Base-by-base conservation (phyloP, 1,140 invertebrate species). In the Drosophila bocki region DNA sequence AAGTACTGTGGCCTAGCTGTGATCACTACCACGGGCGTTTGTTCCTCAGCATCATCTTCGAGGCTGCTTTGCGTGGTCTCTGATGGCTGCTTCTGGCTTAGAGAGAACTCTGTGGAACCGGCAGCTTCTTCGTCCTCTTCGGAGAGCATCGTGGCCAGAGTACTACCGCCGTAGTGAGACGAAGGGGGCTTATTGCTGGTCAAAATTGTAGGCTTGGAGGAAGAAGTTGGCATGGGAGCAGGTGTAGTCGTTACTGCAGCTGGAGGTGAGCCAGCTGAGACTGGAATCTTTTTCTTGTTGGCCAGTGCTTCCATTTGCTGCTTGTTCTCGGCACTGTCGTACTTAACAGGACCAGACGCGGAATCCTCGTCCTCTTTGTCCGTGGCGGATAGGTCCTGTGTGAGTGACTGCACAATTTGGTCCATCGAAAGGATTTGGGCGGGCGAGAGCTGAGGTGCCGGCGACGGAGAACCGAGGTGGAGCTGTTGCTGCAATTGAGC, bases 371-470 rank as follows among this genome's bases (percentile, higher is more conserved):
- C 71, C 42, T 56, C 57, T 9, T 88, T 72, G 13, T 88, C 80
- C 3, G 54, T 72, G 1, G 47, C 45, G 1, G 72, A 54, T 15
- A 75, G 44, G 59, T 91, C 78, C 19, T 92, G 76, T 5, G 82
- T 87, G 5, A 91, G 67, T 8, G 79, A 88, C 53, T 87, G 78
- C 41, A 91, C 75, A 32, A 91, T 91, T 56, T 92, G 85, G 59
- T 91, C 90, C 76, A 91, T 83, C 4, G 90, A 91, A 7, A 77
- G 53, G n/a, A 91, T 91, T 33, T 91, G 79, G 39, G 69, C 82
- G 8, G 70, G 70, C n/a, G 78, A 76, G 35, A 76, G 32, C 37
- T 84, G 59, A 65, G 91, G 69, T 70, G 74, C 81, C 4, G 91
- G 60, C 7, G 84, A 74, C 1, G 84, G 68, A 33, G 74, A 79